Base-by-base conservation (phyloP, 2,113 vertebrate genomes). In the Psilopogon haemacephalus region DNA sequence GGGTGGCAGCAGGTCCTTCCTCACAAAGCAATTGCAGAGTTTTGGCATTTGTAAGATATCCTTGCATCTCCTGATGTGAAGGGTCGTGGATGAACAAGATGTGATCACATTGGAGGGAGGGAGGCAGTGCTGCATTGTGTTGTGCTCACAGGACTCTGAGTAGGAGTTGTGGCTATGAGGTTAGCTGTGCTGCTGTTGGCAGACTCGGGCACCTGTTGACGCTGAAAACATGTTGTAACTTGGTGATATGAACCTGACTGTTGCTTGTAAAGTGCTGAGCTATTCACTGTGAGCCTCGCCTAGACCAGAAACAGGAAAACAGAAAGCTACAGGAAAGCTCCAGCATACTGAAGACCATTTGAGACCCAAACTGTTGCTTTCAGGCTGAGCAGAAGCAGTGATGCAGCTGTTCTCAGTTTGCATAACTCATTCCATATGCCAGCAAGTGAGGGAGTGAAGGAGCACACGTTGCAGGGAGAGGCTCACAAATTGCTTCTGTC, bases 361-460 rank as follows among this genome's bases (percentile, higher is more conserved):
- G 59, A 86, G 83, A 82, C 56, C 42, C 65, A 92, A 76, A 75
- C 42, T 93, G 50, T 82, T 80, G 75, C 71, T 87, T 64, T 64
- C 78, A 95, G 86, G 33, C 54, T 40, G 64, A 94, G 80, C 58
- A 81, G 88, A 75, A 86, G 83, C 84, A 84, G 68, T 0, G 9
- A 77, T 38, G 87, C 91, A 92, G 85, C 91, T 93, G 81, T 90
- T 97, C 80, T 82, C 69, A 80, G 62, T 93, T 95, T 96, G 80
- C 65, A 14, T 95, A 95, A 89, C 83, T 95, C 12, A 0, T 93
- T 90, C 83, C 77, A 37, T 76, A 58, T 80, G 88, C 58, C 87
- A 69, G 59, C 42, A 71, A 84, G 54, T 15, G 63, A 74, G 50
- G 69, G 35, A 94, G 35, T 0, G 24, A 60, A 67, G 64, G 42